phyloP scores from a whole-genome alignment of 2,888 invertebrate species.

The Balanococcus diminutus region DNA sequence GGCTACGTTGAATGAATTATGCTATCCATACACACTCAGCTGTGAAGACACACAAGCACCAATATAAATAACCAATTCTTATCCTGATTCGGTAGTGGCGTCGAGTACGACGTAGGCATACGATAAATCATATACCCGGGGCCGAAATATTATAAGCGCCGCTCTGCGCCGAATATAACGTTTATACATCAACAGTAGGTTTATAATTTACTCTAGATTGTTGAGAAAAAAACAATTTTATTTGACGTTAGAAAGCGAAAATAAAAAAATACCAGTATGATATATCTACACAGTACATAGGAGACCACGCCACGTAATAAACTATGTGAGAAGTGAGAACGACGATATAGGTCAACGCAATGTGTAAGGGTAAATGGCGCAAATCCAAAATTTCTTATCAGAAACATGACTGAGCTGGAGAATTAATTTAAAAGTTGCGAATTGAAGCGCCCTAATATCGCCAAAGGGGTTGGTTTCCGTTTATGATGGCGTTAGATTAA shows the following conservation, averaged over 20 bases:
- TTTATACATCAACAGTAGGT: constrained; percentile 27
- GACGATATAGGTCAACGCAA: neutral
- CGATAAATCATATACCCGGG: neutral
- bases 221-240: constrained; percentile 1
- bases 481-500: neutral
- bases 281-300: neutral
- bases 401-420: neutral
- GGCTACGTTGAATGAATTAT: constrained; percentile 5
- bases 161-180: neutral
- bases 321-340: neutral
- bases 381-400: constrained; percentile 12
- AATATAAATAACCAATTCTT: neutral
- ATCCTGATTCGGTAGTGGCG: neutral
- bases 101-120: neutral
- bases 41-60: neutral
- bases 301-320: neutral
- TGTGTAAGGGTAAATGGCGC: neutral
- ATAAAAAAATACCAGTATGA: constrained; percentile 1
- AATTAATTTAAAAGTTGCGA: neutral
- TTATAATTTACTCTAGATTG: constrained; percentile 16
- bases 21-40: neutral
- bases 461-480: neutral
- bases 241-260: constrained; percentile 17
- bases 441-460: no score
- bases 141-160: neutral